phyloP scores from a whole-genome alignment of 2,888 invertebrate genomes.

The Myathropa florea region DNA sequence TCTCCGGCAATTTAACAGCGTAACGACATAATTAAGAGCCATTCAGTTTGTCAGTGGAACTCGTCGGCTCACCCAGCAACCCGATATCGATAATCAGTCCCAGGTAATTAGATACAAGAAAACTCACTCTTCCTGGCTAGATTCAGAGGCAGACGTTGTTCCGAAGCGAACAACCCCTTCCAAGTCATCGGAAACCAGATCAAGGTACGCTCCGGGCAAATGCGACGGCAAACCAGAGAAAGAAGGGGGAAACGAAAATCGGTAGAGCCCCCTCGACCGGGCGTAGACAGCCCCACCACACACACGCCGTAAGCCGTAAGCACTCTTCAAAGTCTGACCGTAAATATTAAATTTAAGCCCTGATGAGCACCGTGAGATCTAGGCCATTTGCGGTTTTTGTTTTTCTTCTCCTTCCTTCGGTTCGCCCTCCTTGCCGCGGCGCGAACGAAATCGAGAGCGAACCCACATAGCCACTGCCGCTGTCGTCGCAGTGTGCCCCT shows the following conservation, averaged over 20 bases:
- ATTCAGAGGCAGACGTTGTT: neutral
- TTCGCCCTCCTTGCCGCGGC: neutral
- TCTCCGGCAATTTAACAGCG: slow-evolving; percentile 41
- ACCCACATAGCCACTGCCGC: slow-evolving; percentile 31
- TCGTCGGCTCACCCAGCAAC: slow-evolving; percentile 30
- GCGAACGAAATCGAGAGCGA: slow-evolving; percentile 66
- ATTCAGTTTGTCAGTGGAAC: slow-evolving; percentile 8
- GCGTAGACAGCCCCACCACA: no score
- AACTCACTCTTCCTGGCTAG: slow-evolving; percentile 42
- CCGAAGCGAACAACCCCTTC: neutral
- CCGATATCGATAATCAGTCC: slow-evolving; percentile 46
- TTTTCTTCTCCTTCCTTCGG: slow-evolving; percentile 22
- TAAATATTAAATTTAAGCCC: slow-evolving; percentile 66
- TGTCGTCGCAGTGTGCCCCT: neutral
- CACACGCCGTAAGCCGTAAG: neutral
- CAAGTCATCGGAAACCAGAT: slow-evolving; percentile 51
- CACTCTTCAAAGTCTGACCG: slow-evolving; percentile 49
- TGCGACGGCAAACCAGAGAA: slow-evolving; percentile 35
- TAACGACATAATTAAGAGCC: slow-evolving; percentile 54
- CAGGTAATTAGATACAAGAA: slow-evolving; percentile 38
- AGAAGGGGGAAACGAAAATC: neutral
- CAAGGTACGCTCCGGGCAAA: slow-evolving; percentile 45
- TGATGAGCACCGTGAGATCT: slow-evolving; percentile 74
- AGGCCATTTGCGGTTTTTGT: slow-evolving; percentile 67
- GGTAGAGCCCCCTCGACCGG: neutral